Base-by-base conservation (phyloP, 2,888 invertebrate genomes). In the Zaprionus obscuricornis region DNA sequence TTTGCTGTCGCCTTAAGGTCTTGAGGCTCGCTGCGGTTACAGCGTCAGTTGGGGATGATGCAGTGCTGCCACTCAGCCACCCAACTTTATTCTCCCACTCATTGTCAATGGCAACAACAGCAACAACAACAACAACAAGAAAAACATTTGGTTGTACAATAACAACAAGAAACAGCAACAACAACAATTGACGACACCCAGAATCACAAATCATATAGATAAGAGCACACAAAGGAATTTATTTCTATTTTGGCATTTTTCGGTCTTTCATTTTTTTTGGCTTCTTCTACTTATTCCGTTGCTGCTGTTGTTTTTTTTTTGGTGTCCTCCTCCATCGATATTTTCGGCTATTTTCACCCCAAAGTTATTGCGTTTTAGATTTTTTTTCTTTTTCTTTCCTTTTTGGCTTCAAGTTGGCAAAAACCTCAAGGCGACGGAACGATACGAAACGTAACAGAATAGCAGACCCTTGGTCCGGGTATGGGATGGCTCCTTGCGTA, bases 161-260 rank as follows among this genome's bases (percentile, higher is more conserved):
- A n/a, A n/a, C n/a, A n/a, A n/a, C n/a, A n/a, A n/a, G 45, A 59
- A 58, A 33, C 58, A 54, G 8, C 43, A 47, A 22, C 65, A 68
- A 67, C 85, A 72, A 74, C 74, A 82, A 78, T 71, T 75, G 84
- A 76, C 82, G 79, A 86, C 86, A 87, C 88, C 87, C 85, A 85
- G 79, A 85, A 86, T 85, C 89, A 89, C 89, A 89, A 90, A 89
- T 89, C 90, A 90, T 89, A 88, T 86, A 89, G 89, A 90, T 89
- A 89, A 89, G 88, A 88, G 85, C 81, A 86, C 85, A 89, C 88
- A 89, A 89, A 86, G 81, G 83, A 88, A 88, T 87, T 85, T 87
- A 86, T 88, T 88, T 86, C 74, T 76, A 82, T 86, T 88, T 88
- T 79, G 72, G 78, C 72, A 76, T 73, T 75, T 72, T 68, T 57